These are phyloP conservation scores for Drosophila obscura DNA, from an alignment of 1,140 invertebrate species.

Conservation along the genomic window DNA sequence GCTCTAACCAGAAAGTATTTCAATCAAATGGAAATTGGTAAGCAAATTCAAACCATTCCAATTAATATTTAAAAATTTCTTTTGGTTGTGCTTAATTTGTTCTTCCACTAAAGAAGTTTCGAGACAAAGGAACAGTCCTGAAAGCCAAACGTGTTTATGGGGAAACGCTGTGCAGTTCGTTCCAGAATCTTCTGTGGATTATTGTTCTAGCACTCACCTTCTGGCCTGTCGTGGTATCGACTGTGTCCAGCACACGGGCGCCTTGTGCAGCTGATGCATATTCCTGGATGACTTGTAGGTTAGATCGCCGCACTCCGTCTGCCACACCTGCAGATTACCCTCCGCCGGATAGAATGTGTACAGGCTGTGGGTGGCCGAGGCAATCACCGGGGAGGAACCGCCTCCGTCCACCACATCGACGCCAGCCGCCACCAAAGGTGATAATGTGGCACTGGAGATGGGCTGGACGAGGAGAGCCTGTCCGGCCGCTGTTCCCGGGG, in stretches of 20 bases:
- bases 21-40: too few species aligned
- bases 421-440: conserved; percentile 58
- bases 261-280: conserved; percentile 81
- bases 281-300: conserved; percentile 82
- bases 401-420: conserved; percentile 58
- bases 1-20: not conserved
- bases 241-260: conserved; percentile 83
- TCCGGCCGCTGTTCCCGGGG: conserved; percentile 46
- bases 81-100: too few species aligned
- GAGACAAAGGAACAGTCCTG: too few species aligned
- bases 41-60: too few species aligned
- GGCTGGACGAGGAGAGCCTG: conserved; percentile 76
- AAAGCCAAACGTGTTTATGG: too few species aligned
- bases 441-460: conserved; percentile 76
- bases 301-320: conserved; percentile 79
- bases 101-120: too few species aligned
- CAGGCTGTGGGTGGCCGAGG: conserved; percentile 79
- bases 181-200: too few species aligned
- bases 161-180: too few species aligned
- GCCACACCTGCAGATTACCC: conserved; percentile 82
- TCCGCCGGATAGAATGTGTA: conserved; percentile 83
- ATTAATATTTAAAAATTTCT: not conserved
- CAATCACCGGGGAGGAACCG: conserved; percentile 74
- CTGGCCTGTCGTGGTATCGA: conserved; percentile 83
- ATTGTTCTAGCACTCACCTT: conserved; percentile 66